phyloP scores from a whole-genome alignment of 2,113 vertebrate genomes.

The Tragulus kanchil region DNA sequence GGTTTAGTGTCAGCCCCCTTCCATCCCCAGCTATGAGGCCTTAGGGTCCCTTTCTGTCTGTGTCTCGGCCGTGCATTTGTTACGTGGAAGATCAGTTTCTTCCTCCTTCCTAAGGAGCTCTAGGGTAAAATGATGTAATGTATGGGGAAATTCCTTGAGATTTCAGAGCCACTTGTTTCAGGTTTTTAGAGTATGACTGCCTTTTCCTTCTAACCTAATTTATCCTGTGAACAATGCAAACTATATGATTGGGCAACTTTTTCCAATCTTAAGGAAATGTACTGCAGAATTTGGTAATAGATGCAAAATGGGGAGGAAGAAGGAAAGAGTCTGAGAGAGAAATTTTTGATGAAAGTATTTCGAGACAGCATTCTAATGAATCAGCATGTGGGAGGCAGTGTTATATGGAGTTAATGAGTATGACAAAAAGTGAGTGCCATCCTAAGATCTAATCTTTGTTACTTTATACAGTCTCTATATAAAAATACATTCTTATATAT shows the following conservation, averaged over 20 bases:
- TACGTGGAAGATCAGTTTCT: background rate
- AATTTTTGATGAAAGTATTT: conserved; percentile 37
- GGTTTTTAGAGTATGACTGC: background rate
- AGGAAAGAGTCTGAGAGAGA: background rate
- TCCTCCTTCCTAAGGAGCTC: background rate
- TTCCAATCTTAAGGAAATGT: background rate
- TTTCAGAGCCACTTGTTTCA: background rate
- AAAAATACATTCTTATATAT: background rate
- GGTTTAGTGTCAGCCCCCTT: background rate
- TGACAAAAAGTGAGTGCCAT: background rate
- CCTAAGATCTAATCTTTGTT: background rate
- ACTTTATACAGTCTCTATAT: background rate
- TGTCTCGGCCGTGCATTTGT: background rate
- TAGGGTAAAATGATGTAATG: background rate
- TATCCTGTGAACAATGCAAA: background rate
- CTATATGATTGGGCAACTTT: background rate
- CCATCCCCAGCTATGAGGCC: background rate
- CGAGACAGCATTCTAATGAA: background rate
- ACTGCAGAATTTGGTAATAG: background rate
- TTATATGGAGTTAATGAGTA: background rate
- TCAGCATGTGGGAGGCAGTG: background rate
- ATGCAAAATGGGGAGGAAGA: background rate
- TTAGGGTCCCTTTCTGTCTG: background rate
- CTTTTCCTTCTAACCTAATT: background rate
- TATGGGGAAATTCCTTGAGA: background rate